These are phyloP conservation scores for Echinarachnius parma DNA, from an alignment of 53 echinoderm and acorn worm species.

Conservation along the genomic window DNA sequence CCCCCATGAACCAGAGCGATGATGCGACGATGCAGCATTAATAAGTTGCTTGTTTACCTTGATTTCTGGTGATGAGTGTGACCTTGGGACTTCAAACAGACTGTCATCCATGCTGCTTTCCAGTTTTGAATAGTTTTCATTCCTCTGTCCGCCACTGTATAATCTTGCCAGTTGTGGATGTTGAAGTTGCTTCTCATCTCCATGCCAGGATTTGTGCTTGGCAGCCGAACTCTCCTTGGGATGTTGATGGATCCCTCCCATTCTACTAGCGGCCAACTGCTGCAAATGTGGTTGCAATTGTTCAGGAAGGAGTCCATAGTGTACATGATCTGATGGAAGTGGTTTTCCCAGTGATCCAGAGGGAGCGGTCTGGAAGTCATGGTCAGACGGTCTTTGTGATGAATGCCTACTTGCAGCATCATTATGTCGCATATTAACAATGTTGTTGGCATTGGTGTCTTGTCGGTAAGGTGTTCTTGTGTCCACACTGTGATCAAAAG, in stretches of 20 bases:
- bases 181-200: conserved; percentile 8
- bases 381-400: conserved; percentile 31
- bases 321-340: conserved; percentile 34
- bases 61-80: conserved; percentile 64
- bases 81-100: conserved; percentile 34
- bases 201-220: conserved; percentile 15
- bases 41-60: conserved; percentile 34
- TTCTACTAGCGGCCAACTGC: conserved; percentile 5
- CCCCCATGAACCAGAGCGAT: conserved; percentile 32
- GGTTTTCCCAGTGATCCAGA: conserved; percentile 26
- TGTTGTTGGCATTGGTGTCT: conserved; percentile 33
- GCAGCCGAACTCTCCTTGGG: conserved; percentile 6
- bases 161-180: conserved; percentile 3
- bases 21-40: conserved; percentile 26
- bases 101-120: conserved; percentile 42
- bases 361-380: conserved; percentile 12
- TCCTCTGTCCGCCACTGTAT: background rate
- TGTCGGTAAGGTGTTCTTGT: conserved; percentile 28
- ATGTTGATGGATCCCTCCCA: conserved; percentile 8
- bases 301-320: conserved; percentile 41
- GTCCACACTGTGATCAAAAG: conserved; percentile 86
- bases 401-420: conserved; percentile 1
- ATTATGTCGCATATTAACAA: conserved; percentile 8
- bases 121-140: too few relatives aligned
- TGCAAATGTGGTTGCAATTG: conserved; percentile 19